phyloP scores from a whole-genome alignment of 2,113 vertebrate species.

The Cyanocitta stelleri region DNA sequence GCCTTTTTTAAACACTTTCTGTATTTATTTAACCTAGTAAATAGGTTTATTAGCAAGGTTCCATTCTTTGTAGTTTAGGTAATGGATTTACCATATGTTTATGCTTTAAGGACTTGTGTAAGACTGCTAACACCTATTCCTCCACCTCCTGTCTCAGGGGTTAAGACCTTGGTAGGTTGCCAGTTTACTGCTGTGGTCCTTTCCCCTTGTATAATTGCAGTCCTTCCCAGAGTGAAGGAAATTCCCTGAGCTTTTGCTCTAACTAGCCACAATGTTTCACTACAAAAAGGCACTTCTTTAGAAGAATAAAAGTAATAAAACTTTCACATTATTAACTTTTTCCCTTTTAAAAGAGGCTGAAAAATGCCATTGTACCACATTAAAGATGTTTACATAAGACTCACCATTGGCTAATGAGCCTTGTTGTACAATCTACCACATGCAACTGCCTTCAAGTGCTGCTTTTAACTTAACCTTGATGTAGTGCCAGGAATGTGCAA shows the following conservation, averaged over 20 bases:
- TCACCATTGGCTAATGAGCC: slow-evolving; percentile 85
- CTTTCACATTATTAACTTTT: slow-evolving; percentile 89
- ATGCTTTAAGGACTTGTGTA: slow-evolving; percentile 72
- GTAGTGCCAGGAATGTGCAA: slow-evolving; percentile 78
- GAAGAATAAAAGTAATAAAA: slow-evolving; percentile 84
- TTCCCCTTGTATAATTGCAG: slow-evolving; percentile 71
- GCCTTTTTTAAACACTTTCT: slow-evolving; percentile 72
- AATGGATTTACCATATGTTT: slow-evolving; percentile 81
- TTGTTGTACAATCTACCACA: slow-evolving; percentile 69
- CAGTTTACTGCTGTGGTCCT: slow-evolving; percentile 64
- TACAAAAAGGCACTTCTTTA: slow-evolving; percentile 78
- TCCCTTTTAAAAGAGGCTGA: slow-evolving; percentile 75
- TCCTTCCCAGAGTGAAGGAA: slow-evolving; percentile 82
- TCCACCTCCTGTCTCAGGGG: slow-evolving; percentile 71
- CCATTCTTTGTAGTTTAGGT: slow-evolving; percentile 80
- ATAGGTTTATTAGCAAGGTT: slow-evolving; percentile 78
- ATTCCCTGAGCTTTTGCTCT: slow-evolving; percentile 79
- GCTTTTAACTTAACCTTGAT: slow-evolving; percentile 80
- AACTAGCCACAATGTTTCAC: slow-evolving; percentile 66
- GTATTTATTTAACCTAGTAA: slow-evolving; percentile 82
- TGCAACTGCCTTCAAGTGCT: slow-evolving; percentile 72
- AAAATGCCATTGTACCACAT: slow-evolving; percentile 81
- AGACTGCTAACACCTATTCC: slow-evolving; percentile 71
- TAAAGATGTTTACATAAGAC: slow-evolving; percentile 73
- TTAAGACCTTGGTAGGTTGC: slow-evolving; percentile 69